Percentiles rank a stretch among this genome's conserved stretches.
Evolutionary conservation across 2,113 vertebrate species (phyloP).

Genomic region (Xiphorhynchus elegans): DNA sequence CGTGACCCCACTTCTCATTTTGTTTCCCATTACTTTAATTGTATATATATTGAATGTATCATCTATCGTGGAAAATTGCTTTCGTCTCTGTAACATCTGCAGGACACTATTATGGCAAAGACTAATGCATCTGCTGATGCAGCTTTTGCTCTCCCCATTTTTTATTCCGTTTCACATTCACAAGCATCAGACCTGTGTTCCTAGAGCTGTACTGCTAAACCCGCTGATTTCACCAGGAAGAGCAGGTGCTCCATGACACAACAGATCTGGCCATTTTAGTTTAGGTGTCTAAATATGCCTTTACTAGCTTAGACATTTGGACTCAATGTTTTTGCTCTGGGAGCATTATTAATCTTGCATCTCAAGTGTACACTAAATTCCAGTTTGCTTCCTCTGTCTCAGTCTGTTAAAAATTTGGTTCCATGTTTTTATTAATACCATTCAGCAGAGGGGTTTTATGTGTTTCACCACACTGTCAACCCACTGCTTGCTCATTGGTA

Average conservation of each 20-base stretch:
- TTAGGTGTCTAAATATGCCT: constrained; percentile 21
- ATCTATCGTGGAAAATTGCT: constrained; percentile 54
- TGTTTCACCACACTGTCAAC: neutral
- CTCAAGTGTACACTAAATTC: constrained; percentile 58
- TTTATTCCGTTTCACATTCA: neutral
- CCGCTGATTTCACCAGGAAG: neutral
- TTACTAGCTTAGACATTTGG: constrained; percentile 38
- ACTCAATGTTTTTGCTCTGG: constrained; percentile 19
- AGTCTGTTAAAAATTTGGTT: constrained; percentile 51
- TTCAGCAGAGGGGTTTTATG: constrained; percentile 15
- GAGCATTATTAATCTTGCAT: constrained; percentile 51
- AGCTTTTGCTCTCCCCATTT: neutral
- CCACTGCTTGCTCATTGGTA: neutral
- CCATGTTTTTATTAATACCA: constrained; percentile 46
- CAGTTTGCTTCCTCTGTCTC: constrained; percentile 24
- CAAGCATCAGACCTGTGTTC: neutral
- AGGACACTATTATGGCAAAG: constrained; percentile 24
- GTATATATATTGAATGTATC: constrained; percentile 35
- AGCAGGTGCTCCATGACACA: neutral
- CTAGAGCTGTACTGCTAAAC: neutral
- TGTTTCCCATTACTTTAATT: constrained; percentile 65
- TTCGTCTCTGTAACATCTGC: constrained; percentile 63
- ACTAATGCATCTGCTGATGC: neutral
- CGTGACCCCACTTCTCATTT: constrained; percentile 40
- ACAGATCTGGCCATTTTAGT: neutral